phyloP scores from a whole-genome alignment of 23 tunicate genomes.

The Trididemnum clinides region DNA sequence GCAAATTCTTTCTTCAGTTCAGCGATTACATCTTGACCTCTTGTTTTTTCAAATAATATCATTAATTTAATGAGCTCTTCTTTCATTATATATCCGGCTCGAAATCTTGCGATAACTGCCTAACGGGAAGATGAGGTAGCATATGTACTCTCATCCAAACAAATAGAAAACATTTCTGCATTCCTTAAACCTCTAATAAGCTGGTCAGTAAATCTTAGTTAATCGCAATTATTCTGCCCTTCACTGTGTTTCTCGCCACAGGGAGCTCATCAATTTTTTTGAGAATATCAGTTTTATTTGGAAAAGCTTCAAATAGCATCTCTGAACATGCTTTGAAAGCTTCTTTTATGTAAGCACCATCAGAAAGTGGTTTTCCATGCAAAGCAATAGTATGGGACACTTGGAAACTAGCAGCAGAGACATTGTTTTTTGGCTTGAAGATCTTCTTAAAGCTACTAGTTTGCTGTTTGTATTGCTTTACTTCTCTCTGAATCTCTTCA shows the following conservation, averaged over 20 bases:
- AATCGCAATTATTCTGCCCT: conserved; percentile 44
- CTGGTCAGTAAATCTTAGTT: conserved; percentile 48
- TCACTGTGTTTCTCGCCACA: conserved; percentile 43
- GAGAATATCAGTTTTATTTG: conserved; percentile 47
- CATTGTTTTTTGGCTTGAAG: conserved; percentile 27
- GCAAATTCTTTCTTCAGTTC: conserved; percentile 29
- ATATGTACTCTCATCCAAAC: conserved; percentile 55
- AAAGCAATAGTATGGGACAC: conserved; percentile 43
- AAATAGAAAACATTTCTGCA: conserved; percentile 47
- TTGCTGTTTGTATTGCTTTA: conserved; percentile 20
- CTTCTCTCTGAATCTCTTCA: conserved; percentile 35
- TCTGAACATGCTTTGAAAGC: conserved; percentile 35
- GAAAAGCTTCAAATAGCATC: conserved; percentile 51
- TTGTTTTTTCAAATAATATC: conserved; percentile 33
- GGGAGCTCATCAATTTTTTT: conserved; percentile 52
- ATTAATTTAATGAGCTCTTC: conserved; percentile 38
- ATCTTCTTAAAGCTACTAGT: conserved; percentile 20
- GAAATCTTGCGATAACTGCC: conserved; percentile 48
- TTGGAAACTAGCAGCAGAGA: conserved; percentile 23
- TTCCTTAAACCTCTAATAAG: conserved; percentile 23
- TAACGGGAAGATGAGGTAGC: conserved; percentile 37
- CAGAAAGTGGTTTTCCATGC: conserved; percentile 64
- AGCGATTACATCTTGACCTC: conserved; percentile 47
- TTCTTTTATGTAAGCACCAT: conserved; percentile 49
- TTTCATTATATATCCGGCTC: conserved; percentile 48